Evolutionary conservation across 2,888 invertebrate genomes (phyloP).

Genomic region (Asteroscopus sphinx): DNA sequence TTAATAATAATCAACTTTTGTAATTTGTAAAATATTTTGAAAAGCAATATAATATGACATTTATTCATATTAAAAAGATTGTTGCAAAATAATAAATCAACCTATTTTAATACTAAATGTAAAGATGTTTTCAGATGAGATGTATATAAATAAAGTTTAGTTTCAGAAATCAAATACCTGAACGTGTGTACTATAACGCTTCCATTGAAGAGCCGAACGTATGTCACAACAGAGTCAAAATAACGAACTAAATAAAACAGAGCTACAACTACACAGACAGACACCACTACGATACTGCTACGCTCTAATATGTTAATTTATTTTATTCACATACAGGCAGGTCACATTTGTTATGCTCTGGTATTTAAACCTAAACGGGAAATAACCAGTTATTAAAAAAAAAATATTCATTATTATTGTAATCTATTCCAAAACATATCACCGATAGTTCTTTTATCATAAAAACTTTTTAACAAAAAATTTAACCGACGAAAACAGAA

Average conservation of each 20-base stretch:
- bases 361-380: conserved; percentile 8
- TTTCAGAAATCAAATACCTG: conserved; percentile 42
- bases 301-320: conserved; percentile 40
- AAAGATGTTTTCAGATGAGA: too few species aligned
- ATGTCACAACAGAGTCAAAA: conserved; percentile 34
- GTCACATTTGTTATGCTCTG: conserved; percentile 16
- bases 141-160: too few species aligned
- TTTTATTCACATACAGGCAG: conserved; percentile 48
- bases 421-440: too few species aligned
- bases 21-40: too few species aligned
- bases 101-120: too few species aligned
- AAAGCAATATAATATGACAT: too few species aligned
- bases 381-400: background rate
- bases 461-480: too few species aligned
- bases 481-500: too few species aligned
- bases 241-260: conserved; percentile 43
- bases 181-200: conserved; percentile 38
- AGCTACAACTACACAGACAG: background rate
- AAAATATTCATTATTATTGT: background rate
- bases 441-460: too few species aligned
- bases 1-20: too few species aligned
- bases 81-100: too few species aligned
- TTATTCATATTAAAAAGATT: too few species aligned
- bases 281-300: conserved; percentile 3
- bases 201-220: conserved; percentile 37